Base-by-base conservation (phyloP, 2,888 invertebrate genomes). In the Sycophila texana region DNA sequence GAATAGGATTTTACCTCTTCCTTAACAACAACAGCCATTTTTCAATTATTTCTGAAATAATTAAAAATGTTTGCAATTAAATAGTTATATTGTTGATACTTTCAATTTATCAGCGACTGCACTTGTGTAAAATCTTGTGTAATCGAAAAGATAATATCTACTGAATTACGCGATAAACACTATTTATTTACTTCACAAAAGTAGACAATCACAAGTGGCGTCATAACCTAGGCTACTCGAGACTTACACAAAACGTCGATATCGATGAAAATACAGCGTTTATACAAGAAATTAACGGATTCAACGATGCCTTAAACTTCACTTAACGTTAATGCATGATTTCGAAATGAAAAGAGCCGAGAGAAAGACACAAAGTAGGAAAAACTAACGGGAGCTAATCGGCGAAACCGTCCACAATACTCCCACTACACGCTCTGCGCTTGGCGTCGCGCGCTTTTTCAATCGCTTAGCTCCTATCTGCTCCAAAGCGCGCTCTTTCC, bases 391-490 rank as follows among this genome's bases (percentile, higher is more conserved):
- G 22, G 16, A 70, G 18, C 49, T 22, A 18, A 66, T 58, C 65
- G 26, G 26, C 53, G 55, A 39, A 66, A 18, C 10, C 26, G 49
- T 65, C 16, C 53, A 4, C 22, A 22, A 39, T n/a, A 55, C n/a
- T 60, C 39, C 47, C 63, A 63, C 18, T 18, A 60, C 26, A 13
- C 30, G 30, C 60, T 39, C 22, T 63, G 22, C 10, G 22, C 51
- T 49, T 55, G 58, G 39, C 22, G 20, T 65, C 77, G 77, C 77
- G 77, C 77, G 65, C 67, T 77, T 77, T 74, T 77, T 77, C 66
- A 77, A 77, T 77, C 65, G 49, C 58, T 30, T 26, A 1, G 26
- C 26, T 1, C 26, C 2, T 49, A 22, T n/a, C n/a, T 16, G 20
- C 30, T 16, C 18, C 3, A 61, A 63, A 22, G 55, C 72, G 77